Evolutionary conservation across 2,888 invertebrate species (phyloP).

Genomic region (Strigamia crassipes): DNA sequence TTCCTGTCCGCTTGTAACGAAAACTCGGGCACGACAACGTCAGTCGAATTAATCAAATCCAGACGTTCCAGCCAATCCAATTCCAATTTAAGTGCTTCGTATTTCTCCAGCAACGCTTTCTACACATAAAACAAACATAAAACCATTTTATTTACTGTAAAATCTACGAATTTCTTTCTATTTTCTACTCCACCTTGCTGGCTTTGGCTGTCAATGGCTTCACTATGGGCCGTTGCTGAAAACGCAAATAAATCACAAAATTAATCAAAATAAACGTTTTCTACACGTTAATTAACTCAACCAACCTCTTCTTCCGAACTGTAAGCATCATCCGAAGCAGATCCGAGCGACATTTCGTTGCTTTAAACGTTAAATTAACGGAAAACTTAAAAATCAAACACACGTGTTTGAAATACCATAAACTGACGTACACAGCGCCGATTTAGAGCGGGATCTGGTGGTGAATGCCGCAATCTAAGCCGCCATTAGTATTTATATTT

Average conservation of each 20-base stretch:
- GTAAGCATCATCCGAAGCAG: not conserved
- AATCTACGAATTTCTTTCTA: not conserved
- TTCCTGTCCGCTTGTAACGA: slow-evolving; percentile 58
- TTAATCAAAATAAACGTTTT: not conserved
- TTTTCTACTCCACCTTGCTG: not conserved
- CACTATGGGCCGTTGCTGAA: not conserved
- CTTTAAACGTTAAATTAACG: too few species aligned
- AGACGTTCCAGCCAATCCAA: slow-evolving; percentile 85
- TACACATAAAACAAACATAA: slow-evolving; percentile 58
- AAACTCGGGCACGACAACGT: slow-evolving; percentile 83
- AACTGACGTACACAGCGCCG: too few species aligned
- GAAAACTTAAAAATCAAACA: too few species aligned
- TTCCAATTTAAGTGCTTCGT: slow-evolving; percentile 71
- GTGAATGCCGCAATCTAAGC: too few species aligned
- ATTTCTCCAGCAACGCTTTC: slow-evolving; percentile 70
- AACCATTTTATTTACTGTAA: not conserved
- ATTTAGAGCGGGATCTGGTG: too few species aligned
- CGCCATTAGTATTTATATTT: too few species aligned
- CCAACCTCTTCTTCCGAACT: slow-evolving; percentile 15
- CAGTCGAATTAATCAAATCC: slow-evolving; percentile 75
- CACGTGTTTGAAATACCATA: too few species aligned
- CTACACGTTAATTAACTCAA: not conserved
- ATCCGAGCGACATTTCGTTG: not conserved
- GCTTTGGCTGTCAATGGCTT: not conserved
- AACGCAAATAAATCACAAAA: not conserved